These are phyloP conservation scores for Limanda limanda DNA, from an alignment of 2,113 vertebrate species.

Conservation along the genomic window DNA sequence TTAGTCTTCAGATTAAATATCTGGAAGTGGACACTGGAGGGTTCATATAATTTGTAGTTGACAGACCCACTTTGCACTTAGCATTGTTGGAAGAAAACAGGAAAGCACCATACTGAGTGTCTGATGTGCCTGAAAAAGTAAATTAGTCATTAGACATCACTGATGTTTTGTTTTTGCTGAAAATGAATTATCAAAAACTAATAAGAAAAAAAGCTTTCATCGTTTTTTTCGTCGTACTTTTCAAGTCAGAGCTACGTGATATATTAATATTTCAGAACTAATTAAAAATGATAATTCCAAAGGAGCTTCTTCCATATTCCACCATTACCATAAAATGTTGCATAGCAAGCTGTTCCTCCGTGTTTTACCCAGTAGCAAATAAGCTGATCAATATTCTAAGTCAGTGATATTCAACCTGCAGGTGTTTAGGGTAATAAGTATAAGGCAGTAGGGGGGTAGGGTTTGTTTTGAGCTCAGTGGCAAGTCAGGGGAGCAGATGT, in stretches of 20 bases:
- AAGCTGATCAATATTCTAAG: constrained; percentile 10
- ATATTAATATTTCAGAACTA: constrained; percentile 10
- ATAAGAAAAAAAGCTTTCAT: no score
- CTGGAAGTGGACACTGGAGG: no score
- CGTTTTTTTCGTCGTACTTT: no score
- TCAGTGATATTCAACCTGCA: not conserved
- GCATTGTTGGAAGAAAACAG: no score
- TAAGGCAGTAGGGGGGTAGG: not conserved
- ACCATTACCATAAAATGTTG: not conserved
- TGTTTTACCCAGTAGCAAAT: constrained; percentile 12
- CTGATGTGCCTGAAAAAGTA: constrained; percentile 19
- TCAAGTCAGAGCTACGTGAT: not conserved
- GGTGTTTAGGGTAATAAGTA: constrained; percentile 44
- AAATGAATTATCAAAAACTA: not conserved
- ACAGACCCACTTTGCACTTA: no score
- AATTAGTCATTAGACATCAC: constrained; percentile 27
- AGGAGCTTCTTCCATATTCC: constrained; percentile 3
- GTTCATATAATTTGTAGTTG: no score
- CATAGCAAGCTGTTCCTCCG: constrained; percentile 5
- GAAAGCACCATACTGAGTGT: not conserved
- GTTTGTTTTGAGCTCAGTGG: not conserved
- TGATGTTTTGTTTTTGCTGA: not conserved
- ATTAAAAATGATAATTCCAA: constrained; percentile 29
- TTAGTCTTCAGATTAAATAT: not conserved
- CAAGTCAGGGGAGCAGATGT: not conserved